Base-by-base conservation (phyloP, 2,797 vertebrate species). In the Chromobotia macracanthus region DNA sequence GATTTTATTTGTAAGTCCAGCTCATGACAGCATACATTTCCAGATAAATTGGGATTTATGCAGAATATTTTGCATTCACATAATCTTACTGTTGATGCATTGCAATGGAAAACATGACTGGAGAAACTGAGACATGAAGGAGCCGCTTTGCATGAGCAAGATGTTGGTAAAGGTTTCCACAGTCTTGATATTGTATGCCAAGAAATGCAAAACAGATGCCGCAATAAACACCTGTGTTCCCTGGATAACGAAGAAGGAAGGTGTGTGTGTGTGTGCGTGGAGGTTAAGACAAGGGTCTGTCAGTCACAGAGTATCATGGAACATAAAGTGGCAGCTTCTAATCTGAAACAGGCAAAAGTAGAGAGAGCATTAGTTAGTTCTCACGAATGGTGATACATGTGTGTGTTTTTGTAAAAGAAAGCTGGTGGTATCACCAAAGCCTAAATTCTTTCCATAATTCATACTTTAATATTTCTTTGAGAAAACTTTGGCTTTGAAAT, bases 191-290 rank as follows among this genome's bases (percentile, higher is more conserved):
- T 58, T 78, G 72, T 79, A 41, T 84, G 69, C 85, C 72, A 75
- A 25, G 44, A 87, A 84, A 93, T 85, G 81, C 86, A 86, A 89
- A 93, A 88, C 93, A 92, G 89, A 93, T 91, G 92, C 85, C 51
- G 88, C 86, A 87, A 87, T 91, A 92, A 94, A 94, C 93, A 93
- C 93, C 93, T 93, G 93, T 55, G 89, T 88, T 89, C 85, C 82
- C 84, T 25, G 86, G 84, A 85, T 90, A 89, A 86, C 87, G 73
- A 72, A 73, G 31, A 83, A 77, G 50, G 71, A 83, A 58, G 77
- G 80, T 70, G 79, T 83, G 12, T 76, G 72, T 50, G 41, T 31
- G 68, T 44, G 70, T 12, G 66, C 41, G 75, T 5, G 11, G 50
- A 48, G 63, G 72, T 66, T 44, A 65, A 55, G 69, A 65, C 75